Base-by-base conservation (phyloP, 2,797 vertebrate genomes). In the Petrocephalus sullivani region DNA sequence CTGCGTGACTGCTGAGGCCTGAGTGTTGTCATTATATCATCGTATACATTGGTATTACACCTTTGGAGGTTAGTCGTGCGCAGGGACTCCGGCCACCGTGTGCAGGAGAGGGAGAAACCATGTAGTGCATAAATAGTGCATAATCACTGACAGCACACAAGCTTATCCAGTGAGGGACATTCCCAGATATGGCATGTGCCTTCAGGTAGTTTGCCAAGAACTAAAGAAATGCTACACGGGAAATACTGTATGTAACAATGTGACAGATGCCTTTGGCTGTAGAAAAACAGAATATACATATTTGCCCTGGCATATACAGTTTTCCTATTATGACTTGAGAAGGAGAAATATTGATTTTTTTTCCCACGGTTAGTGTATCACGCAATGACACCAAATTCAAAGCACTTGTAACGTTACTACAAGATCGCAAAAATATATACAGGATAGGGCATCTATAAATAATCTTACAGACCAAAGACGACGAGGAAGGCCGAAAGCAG, bases 181-280 rank as follows among this genome's bases (percentile, higher is more conserved):
- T 89, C 87, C 33, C 51, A 88, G 81, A 89, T 67, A 91, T 89
- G 88, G 89, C 87, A 75, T 53, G 89, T 92, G 86, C 89, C 90
- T 85, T 90, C 64, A 90, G 90, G 88, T 89, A 89, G 81, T 86
- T 89, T 23, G n/a, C 16, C 87, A 78, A 88, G 14, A 64, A 90
- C 16, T 41, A 67, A 67, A 61, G 84, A 81, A 88, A 91, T 89
- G 51, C 86, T 83, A 6, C 10, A 88, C 67, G 92, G 92, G 90
- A 90, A 90, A 90, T 88, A 16, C 14, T 49, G 75, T 78, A 93
- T 92, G 94, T 95, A 96, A 96, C 95, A 93, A 95, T 94, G 95
- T 93, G 94, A 94, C 95, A 93, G 90, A 91, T 93, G 95, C 93
- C 94, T 82, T 91, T 87, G 91, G 90, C 92, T 93, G 94, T 93